A percentile compares a stretch with the other conserved stretches of the same genome.
These are phyloP conservation scores for Cryptocephalus moraei DNA, from an alignment of 2,888 invertebrate species.

Conservation along the genomic window DNA sequence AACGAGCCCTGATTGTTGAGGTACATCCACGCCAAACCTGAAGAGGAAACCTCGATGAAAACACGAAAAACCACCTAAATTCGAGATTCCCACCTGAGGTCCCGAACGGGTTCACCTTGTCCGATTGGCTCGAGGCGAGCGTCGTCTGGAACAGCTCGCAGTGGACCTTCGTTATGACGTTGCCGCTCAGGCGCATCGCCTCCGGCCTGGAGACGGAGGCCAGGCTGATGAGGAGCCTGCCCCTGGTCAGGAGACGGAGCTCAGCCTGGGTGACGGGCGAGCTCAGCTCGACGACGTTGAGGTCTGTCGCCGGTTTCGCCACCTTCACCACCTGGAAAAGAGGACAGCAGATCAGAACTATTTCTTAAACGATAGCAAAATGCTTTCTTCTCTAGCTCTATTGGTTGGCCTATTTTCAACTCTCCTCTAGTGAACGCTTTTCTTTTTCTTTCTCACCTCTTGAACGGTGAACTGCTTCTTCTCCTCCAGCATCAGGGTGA, in stretches of 20 bases:
- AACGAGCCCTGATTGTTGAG: conserved; percentile 69
- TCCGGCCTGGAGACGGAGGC: conserved; percentile 59
- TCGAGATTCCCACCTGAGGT: conserved; percentile 28
- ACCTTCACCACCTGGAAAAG: conserved; percentile 49
- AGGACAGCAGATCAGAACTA: conserved; percentile 1
- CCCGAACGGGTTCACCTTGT: conserved; percentile 30
- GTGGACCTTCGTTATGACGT: conserved; percentile 60
- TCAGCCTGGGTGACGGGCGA: conserved; percentile 69
- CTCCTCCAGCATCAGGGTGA: conserved; percentile 60
- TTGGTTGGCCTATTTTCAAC: too few relatives aligned
- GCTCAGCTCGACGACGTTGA: conserved; percentile 69
- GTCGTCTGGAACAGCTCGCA: conserved; percentile 75
- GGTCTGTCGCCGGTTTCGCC: conserved; percentile 62
- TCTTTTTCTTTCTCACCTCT: conserved; percentile 44
- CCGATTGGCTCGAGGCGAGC: conserved; percentile 41
- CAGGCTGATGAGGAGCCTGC: conserved; percentile 61
- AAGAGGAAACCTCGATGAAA: too few relatives aligned
- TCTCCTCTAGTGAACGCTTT: too few relatives aligned
- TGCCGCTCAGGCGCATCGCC: conserved; percentile 55
- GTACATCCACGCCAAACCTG: conserved; percentile 67
- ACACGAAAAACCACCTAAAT: too few relatives aligned
- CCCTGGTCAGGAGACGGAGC: conserved; percentile 63
- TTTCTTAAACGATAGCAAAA: background rate
- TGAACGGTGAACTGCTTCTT: conserved; percentile 59
- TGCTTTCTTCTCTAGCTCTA: too few relatives aligned